Evolutionary conservation across 2,797 vertebrate species (phyloP).

Genomic region (Sternarchorhynchus goeldii): DNA sequence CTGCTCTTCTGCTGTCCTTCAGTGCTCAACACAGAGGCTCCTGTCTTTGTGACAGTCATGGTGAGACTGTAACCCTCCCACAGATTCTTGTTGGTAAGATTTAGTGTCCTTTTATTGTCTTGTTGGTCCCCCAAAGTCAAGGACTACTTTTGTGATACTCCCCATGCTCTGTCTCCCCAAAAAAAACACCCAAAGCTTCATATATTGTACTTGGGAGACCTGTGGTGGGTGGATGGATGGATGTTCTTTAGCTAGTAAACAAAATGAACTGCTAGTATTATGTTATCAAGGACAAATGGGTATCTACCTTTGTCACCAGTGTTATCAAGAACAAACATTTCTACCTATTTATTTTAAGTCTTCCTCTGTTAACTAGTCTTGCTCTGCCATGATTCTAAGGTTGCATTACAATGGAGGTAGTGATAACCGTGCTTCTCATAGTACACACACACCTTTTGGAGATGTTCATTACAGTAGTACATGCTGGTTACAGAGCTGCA

Average conservation of each 20-base stretch:
- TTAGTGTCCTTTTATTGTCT: constrained; percentile 58
- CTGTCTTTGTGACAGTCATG: constrained; percentile 51
- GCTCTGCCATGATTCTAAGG: too few species aligned
- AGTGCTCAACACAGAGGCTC: constrained; percentile 41
- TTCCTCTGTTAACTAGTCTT: too few species aligned
- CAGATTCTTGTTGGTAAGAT: constrained; percentile 41
- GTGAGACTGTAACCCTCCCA: constrained; percentile 51
- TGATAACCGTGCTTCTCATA: too few species aligned
- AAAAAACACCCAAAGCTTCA: constrained; percentile 27
- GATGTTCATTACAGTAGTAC: constrained; percentile 26
- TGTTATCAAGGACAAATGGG: too few species aligned
- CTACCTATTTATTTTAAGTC: too few species aligned
- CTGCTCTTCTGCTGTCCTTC: constrained; percentile 43
- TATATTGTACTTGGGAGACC: constrained; percentile 11
- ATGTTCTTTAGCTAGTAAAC: not conserved
- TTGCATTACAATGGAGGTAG: too few species aligned
- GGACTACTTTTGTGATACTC: constrained; percentile 55
- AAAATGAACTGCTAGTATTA: not conserved
- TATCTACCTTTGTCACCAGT: too few species aligned
- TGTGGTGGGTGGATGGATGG: not conserved
- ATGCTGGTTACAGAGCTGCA: constrained; percentile 21
- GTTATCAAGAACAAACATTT: too few species aligned
- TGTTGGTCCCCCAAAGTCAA: constrained; percentile 60
- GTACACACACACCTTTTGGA: not conserved
- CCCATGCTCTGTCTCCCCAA: constrained; percentile 57